These are phyloP conservation scores for Sapayoa aenigma DNA, from an alignment of 2,113 vertebrate genomes.

Conservation along the genomic window DNA sequence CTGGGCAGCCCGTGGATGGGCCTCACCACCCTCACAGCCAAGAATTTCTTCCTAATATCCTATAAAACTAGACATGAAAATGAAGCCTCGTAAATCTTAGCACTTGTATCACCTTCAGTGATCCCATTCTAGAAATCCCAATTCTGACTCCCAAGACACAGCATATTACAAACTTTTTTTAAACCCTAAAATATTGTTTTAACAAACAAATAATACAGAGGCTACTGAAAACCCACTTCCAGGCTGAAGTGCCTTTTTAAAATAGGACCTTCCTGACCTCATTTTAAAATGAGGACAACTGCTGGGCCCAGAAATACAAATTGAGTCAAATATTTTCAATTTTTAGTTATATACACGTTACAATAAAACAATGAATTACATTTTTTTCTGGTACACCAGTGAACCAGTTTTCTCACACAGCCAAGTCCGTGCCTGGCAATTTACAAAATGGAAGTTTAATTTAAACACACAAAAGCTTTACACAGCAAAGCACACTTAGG, in stretches of 20 bases:
- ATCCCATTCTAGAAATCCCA: neutral
- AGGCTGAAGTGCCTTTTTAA: neutral
- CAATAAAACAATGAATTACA: neutral
- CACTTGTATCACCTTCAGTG: neutral
- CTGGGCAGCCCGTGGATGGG: neutral
- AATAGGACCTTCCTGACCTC: conserved; percentile 37
- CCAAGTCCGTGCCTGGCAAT: neutral
- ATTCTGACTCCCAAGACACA: neutral
- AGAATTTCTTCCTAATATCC: accelerated
- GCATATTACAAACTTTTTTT: accelerated
- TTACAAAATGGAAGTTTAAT: neutral
- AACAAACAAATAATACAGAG: neutral
- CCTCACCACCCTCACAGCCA: accelerated
- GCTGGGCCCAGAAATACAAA: neutral
- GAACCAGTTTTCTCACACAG: neutral
- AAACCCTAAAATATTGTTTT: neutral
- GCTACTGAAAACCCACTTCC: neutral
- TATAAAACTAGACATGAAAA: neutral
- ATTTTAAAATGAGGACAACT: conserved; percentile 35
- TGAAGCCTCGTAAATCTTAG: neutral
- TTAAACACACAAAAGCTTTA: neutral
- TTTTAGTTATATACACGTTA: neutral
- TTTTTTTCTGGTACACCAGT: neutral
- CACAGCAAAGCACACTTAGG: neutral
- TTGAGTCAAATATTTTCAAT: neutral